Conservation (phyloP, 2,797 vertebrate genomes). For the Poecilia gillii region DNA sequence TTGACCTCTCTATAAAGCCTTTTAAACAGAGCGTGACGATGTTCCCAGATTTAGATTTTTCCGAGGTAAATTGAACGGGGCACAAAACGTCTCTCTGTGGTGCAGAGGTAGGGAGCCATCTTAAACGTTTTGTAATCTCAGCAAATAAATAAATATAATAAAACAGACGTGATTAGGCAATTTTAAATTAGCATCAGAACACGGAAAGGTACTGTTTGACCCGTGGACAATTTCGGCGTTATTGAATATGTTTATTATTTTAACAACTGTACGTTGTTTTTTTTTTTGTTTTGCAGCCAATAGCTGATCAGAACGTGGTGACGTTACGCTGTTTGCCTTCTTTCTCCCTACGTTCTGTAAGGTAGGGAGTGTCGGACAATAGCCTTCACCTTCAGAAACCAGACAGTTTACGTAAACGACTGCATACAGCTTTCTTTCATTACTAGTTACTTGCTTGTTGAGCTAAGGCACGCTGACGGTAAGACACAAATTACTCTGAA, state of each 20-base stretch:
- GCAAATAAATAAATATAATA: background rate
- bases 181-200: background rate
- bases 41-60: background rate
- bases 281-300: slow-evolving; percentile 24
- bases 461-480: background rate
- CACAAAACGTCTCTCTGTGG: background rate
- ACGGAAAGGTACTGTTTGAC: slow-evolving; percentile 9
- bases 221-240: slow-evolving; percentile 4
- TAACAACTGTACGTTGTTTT: background rate
- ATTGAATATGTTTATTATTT: background rate
- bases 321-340: slow-evolving; percentile 28
- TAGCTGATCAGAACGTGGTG: slow-evolving; percentile 8
- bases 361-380: slow-evolving; percentile 38
- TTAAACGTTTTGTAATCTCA: slow-evolving; percentile 30
- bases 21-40: background rate
- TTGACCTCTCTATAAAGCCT: background rate
- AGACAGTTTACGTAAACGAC: background rate
- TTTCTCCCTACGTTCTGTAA: background rate
- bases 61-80: background rate
- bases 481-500: background rate
- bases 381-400: background rate
- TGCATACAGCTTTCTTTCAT: background rate
- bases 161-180: background rate
- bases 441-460: background rate
- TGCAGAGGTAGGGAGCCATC: slow-evolving; percentile 22